Evolutionary conservation across 2,113 vertebrate genomes (phyloP), one percentile per base, ranked within the genome.

Genomic region (Rhegmatorhina hoffmannsi): DNA sequence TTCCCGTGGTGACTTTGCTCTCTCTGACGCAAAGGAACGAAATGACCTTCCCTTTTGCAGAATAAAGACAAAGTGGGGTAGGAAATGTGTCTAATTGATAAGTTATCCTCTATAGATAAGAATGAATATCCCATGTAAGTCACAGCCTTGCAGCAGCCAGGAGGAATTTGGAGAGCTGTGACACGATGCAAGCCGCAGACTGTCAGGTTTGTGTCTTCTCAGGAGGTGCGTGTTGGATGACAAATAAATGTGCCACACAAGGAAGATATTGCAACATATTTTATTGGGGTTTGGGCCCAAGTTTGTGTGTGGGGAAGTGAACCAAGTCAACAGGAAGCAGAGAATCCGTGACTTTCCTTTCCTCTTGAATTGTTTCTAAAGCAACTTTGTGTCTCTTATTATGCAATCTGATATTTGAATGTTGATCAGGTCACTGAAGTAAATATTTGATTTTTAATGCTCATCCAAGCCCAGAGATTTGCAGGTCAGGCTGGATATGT

Each of bases 31-130:
- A 55, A 89, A 63, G 26, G 53, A 92, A 85, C 2, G 69, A 87
- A 86, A 69, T 85, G 84, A 93, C 94, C 93, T 97, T 96, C 90
- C 75, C 68, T 47, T 83, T 83, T 59, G 53, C 59, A 93, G 90
- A 74, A 52, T 19, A 74, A 83, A 94, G 92, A 88, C 75, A 9
- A 63, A 92, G 38, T 52, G 56, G 68, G 43, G 34, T 56, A 7
- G 60, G 50, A 63, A 31, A 40, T n/a, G 56, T 70, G 87, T 75
- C 67, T 90, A 85, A 94, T 88, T 95, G 36, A 80, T 90, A 11
- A 93, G 34, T 33, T 73, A 28, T 83, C 70, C 70, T 81, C 70
- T 66, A 2, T 21, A 93, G 90, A 84, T 94, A 96, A 88, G 90
- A n/a, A 25, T 36, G 76, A 70, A 38, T 86, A 73, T 77, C 50